A percentile compares a stretch with the other conserved stretches of the same genome.
phyloP scores from a whole-genome alignment of 2,797 vertebrate genomes.

The Paedocypris micromegethes region DNA sequence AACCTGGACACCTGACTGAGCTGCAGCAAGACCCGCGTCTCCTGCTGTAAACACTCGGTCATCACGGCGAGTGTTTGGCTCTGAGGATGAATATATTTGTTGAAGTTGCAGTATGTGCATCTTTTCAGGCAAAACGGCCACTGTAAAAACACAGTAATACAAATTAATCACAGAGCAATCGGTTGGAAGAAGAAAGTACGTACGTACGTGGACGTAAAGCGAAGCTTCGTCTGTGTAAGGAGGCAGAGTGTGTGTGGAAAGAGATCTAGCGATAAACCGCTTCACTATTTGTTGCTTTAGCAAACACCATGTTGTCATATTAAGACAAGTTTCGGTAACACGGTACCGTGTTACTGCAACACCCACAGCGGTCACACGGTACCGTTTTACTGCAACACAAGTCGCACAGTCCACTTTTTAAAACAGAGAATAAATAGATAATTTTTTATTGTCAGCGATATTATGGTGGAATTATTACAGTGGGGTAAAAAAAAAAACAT shows the following conservation, averaged over 20 bases:
- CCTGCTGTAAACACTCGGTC: constrained; percentile 72
- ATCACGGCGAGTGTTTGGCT: constrained; percentile 65
- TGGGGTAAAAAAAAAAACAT: no score
- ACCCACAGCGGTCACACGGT: neutral
- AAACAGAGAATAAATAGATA: no score
- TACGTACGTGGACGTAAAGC: constrained; percentile 75
- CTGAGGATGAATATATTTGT: constrained; percentile 77
- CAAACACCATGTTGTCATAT: neutral
- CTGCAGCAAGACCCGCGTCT: constrained; percentile 72
- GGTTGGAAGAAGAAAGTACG: neutral
- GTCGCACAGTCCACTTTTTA: neutral
- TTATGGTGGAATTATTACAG: no score
- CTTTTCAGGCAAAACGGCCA: constrained; percentile 91
- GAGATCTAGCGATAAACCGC: constrained; percentile 1
- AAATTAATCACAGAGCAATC: neutral
- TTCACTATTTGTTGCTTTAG: neutral
- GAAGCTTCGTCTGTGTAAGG: constrained; percentile 55
- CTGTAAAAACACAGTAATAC: constrained; percentile 53
- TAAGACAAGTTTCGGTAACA: neutral
- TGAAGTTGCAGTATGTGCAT: constrained; percentile 92
- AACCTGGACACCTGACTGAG: constrained; percentile 79
- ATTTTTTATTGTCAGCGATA: no score
- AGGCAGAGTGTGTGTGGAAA: neutral
- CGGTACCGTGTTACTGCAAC: constrained; percentile 25
- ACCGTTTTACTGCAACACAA: neutral